These are phyloP conservation scores for Chrysotoxum bicinctum DNA, from an alignment of 2,888 invertebrate species.

Conservation along the genomic window DNA sequence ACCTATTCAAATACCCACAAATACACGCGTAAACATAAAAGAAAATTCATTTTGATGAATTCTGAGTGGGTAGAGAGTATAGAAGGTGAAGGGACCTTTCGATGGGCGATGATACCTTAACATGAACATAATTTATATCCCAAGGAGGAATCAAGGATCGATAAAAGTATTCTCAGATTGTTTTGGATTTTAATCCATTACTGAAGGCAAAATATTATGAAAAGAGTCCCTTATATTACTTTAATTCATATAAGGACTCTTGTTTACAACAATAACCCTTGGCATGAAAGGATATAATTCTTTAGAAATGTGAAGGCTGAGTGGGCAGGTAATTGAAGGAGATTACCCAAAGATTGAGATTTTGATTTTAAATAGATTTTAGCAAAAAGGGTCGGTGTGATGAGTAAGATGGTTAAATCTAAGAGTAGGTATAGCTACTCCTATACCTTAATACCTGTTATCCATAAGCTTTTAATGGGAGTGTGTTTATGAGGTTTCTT, in stretches of 20 bases:
- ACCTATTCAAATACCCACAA: neutral
- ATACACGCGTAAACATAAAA: slow-evolving; percentile 6
- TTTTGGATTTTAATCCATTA: slow-evolving; percentile 71
- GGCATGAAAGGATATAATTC: slow-evolving; percentile 42
- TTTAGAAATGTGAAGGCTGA: slow-evolving; percentile 19
- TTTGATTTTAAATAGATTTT: slow-evolving; percentile 53
- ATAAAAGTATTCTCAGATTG: slow-evolving; percentile 61
- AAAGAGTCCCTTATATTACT: slow-evolving; percentile 49
- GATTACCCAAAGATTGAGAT: slow-evolving; percentile 65
- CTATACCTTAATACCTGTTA: neutral
- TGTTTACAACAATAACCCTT: slow-evolving; percentile 62
- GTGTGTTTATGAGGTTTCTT: neutral
- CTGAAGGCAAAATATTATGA: slow-evolving; percentile 58
- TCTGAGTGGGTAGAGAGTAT: neutral
- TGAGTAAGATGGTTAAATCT: neutral
- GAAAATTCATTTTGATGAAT: slow-evolving; percentile 7
- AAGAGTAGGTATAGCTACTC: no score
- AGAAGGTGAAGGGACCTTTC: neutral
- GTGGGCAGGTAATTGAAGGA: slow-evolving; percentile 60
- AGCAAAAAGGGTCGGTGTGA: slow-evolving; percentile 1
- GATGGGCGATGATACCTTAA: slow-evolving; percentile 7
- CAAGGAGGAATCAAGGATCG: slow-evolving; percentile 62
- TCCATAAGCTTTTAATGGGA: neutral
- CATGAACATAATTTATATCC: neutral
- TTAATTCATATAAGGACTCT: slow-evolving; percentile 56